Evolutionary conservation across 2,888 invertebrate species (phyloP).

Genomic region (Andrena bicolor): DNA sequence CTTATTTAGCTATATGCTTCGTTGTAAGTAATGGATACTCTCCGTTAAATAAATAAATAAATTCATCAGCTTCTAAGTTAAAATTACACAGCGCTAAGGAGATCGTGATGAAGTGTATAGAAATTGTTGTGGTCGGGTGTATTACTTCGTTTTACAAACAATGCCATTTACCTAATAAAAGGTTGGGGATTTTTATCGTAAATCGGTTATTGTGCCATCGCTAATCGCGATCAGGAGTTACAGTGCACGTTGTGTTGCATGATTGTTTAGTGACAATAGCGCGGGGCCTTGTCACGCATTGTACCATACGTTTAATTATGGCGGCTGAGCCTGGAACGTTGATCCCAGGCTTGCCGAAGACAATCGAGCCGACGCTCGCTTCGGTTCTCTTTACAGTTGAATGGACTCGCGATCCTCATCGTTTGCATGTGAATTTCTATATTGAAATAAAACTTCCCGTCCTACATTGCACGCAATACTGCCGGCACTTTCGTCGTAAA

Average conservation of each 20-base stretch:
- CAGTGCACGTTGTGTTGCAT: slow-evolving; percentile 27
- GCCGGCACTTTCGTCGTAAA: slow-evolving; percentile 18
- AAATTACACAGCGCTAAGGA: no score
- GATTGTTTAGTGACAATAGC: slow-evolving; percentile 32
- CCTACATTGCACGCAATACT: slow-evolving; percentile 1
- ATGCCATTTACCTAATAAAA: not conserved
- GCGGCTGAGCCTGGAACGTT: slow-evolving; percentile 19
- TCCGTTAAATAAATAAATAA: no score
- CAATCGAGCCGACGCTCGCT: slow-evolving; percentile 51
- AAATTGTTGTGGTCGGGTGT: no score
- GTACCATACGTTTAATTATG: slow-evolving; percentile 60
- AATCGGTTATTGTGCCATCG: slow-evolving; percentile 22
- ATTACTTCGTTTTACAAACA: no score
- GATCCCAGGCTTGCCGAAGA: slow-evolving; percentile 49
- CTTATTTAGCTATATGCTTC: no score
- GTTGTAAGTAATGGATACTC: no score
- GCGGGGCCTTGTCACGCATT: slow-evolving; percentile 39
- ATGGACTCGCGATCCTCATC: slow-evolving; percentile 45
- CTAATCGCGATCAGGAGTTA: slow-evolving; percentile 36
- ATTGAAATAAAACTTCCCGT: slow-evolving; percentile 48
- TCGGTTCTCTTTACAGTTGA: slow-evolving; percentile 45
- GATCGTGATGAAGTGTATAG: no score
- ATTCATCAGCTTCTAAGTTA: no score
- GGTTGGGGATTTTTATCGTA: slow-evolving; percentile 2
- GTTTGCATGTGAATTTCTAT: slow-evolving; percentile 64